Evolutionary conservation across 2,113 vertebrate genomes (phyloP), one percentile per base, ranked within the genome.

Genomic region (Turdus rufiventris): DNA sequence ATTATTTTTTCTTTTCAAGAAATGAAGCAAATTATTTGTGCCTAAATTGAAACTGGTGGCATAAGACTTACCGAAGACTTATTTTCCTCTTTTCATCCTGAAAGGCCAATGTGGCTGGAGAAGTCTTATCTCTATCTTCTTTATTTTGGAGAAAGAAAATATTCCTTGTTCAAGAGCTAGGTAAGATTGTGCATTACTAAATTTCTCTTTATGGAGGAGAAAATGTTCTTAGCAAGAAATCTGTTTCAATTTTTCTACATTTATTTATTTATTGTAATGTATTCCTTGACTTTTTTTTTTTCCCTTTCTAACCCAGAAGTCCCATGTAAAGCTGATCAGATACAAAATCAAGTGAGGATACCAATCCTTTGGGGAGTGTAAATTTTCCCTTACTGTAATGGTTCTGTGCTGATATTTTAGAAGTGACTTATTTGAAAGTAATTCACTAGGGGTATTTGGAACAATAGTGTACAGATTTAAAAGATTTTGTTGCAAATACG

Each of bases 281-380:
- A 6, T 51, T 53, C 2, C 3, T 62, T 47, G 68, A 5, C 14
- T 14, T 29, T 10, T 34, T 70, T 8, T 28, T 61, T 71, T 68
- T 29, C 36, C 2, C 8, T 71, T 40, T 51, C 25, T 56, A 78
- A 38, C 25, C 12, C 43, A 33, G 19, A 88, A 62, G 7, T 90
- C 17, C 5, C 24, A 28, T 10, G 9, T 5, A 40, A 85, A 54
- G 5, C 6, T 62, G 18, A 15, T 60, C 47, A 91, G 9, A 45
- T 48, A 40, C 23, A 33, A 88, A 90, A 34, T 2, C 1, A 2
- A 82, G 21, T 14, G 50, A 62, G 42, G n/a, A 50, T 67, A 31
- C 2, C 6, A 63, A 1, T 50, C 14, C 6, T 75, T 57, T 45
- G 0, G 15, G 8, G 15, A 67, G 5, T 16, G 6, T 33, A 51